A percentile compares a stretch with the other conserved stretches of the same genome.
Conservation (phyloP, 2,113 vertebrate species). For the Tinamus guttatus region DNA sequence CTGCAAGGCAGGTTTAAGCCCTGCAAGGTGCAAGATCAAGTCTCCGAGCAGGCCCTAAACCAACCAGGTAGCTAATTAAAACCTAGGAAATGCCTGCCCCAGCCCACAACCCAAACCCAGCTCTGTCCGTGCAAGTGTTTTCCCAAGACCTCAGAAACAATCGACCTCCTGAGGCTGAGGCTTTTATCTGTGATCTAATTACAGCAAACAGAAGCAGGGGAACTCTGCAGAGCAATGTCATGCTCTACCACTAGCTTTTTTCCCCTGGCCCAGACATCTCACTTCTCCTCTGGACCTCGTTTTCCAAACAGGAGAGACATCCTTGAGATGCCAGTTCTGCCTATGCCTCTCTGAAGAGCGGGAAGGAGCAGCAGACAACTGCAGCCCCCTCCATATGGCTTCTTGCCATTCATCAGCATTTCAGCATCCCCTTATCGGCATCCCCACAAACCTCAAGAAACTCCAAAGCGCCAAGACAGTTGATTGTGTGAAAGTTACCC, state of each 20-base stretch:
- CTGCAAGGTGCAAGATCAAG: not conserved
- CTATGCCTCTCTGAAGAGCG: not conserved
- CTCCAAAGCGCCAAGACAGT: not conserved
- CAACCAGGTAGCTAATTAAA: not conserved
- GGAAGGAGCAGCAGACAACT: not conserved
- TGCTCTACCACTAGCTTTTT: not conserved
- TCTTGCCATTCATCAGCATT: not conserved
- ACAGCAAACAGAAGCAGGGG: not conserved
- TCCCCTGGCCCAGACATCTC: not conserved
- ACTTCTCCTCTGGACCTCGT: not conserved
- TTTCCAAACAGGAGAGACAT: not conserved
- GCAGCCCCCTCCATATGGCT: not conserved
- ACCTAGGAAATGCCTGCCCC: not conserved
- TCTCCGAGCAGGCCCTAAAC: not conserved
- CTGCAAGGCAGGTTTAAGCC: not conserved
- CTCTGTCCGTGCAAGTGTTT: fast-evolving
- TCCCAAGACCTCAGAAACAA: not conserved
- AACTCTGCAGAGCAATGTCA: not conserved
- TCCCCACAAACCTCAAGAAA: not conserved
- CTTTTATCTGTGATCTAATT: fast-evolving
- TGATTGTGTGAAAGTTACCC: not conserved
- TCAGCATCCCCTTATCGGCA: not conserved
- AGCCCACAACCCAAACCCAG: not conserved
- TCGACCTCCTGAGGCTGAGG: not conserved
- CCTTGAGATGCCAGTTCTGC: not conserved